Conservation (phyloP, 2,888 invertebrate species). For the Caenorhabditis plicata region DNA sequence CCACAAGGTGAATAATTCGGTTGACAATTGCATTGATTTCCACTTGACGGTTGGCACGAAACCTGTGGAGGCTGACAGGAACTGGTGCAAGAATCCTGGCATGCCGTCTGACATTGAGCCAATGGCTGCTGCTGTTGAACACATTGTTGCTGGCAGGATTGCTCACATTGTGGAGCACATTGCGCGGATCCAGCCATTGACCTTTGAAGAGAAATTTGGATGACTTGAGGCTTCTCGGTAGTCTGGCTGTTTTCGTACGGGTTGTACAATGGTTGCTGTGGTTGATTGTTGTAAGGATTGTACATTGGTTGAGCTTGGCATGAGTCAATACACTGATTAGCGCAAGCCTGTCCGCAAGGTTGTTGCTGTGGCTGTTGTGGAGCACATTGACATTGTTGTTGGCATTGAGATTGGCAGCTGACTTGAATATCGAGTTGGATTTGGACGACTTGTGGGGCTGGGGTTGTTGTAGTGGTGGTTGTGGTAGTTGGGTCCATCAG, state of each 20-base stretch:
- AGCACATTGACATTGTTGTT: constrained; percentile 6
- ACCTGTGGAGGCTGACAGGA: constrained; percentile 36
- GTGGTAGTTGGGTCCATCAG: constrained; percentile 2
- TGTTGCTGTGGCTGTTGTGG: constrained; percentile 32
- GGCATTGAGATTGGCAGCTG: constrained; percentile 34
- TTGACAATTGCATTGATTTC: constrained; percentile 26
- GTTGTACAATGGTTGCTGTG: constrained; percentile 27
- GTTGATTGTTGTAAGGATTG: no score
- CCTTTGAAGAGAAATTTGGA: constrained; percentile 36
- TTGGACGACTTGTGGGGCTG: constrained; percentile 31
- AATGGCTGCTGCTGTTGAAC: constrained; percentile 42
- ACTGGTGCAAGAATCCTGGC: constrained; percentile 36
- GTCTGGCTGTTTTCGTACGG: constrained; percentile 17
- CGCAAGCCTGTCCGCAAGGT: constrained; percentile 34
- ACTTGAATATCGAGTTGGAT: constrained; percentile 24
- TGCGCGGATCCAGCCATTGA: constrained; percentile 35
- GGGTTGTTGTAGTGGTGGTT: constrained; percentile 25
- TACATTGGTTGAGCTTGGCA: no score
- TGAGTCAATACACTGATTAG: constrained; percentile 26
- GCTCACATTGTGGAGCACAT: constrained; percentile 44
- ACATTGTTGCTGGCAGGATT: constrained; percentile 40
- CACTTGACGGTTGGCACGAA: constrained; percentile 39
- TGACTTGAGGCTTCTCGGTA: constrained; percentile 17
- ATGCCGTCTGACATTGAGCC: no score
- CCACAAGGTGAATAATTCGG: constrained; percentile 42